Conservation (phyloP, 2,797 vertebrate species). For the Cyprinella venusta region DNA sequence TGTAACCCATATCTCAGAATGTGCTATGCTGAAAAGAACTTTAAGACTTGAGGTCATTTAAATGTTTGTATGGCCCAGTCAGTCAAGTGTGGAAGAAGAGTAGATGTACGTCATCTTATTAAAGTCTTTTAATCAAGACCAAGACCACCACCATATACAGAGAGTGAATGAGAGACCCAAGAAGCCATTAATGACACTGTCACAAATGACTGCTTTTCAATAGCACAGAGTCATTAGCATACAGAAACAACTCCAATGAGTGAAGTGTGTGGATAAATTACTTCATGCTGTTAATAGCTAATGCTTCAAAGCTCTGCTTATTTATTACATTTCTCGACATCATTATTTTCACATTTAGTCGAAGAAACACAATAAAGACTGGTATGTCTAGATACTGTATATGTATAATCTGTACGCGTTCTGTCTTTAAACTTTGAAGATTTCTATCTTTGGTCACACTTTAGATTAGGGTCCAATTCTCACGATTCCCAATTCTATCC, state of each 20-base stretch:
- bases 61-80: constrained; percentile 1
- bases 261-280: constrained; percentile 49
- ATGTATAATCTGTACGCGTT: not conserved
- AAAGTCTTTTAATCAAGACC: constrained; percentile 59
- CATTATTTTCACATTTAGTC: constrained; percentile 14
- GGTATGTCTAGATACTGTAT: not conserved
- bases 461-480: no score
- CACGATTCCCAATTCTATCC: no score
- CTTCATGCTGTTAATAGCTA: constrained; percentile 58
- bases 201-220: constrained; percentile 73
- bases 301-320: constrained; percentile 50
- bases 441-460: no score
- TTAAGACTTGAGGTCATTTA: not conserved
- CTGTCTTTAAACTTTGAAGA: not conserved
- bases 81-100: constrained; percentile 21
- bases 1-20: not conserved
- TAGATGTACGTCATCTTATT: constrained; percentile 16
- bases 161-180: constrained; percentile 58
- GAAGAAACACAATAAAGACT: not conserved
- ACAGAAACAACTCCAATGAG: constrained; percentile 49
- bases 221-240: constrained; percentile 60
- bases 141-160: constrained; percentile 60
- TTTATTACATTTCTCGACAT: constrained; percentile 28
- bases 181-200: constrained; percentile 71
- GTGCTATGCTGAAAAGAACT: not conserved